These are phyloP conservation scores for Laterallus jamaicensis DNA, from an alignment of 2,113 vertebrate genomes.

Conservation along the genomic window DNA sequence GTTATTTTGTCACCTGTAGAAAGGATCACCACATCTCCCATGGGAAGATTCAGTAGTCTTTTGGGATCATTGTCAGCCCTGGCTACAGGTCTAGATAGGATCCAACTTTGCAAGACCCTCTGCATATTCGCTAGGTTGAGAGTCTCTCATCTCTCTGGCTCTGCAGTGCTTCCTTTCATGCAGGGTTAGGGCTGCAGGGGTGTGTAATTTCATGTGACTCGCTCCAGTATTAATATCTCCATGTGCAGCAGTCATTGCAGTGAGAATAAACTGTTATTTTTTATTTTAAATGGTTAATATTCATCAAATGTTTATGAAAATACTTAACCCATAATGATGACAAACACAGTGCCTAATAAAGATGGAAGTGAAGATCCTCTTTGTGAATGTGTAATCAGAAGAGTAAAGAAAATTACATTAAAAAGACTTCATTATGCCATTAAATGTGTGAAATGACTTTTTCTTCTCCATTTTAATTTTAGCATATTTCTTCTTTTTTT, in stretches of 20 bases:
- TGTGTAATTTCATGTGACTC: conserved; percentile 22
- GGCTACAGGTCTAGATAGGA: neutral
- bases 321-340: conserved; percentile 61
- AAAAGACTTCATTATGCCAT: conserved; percentile 69
- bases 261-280: conserved; percentile 66
- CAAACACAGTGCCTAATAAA: conserved; percentile 56
- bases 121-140: neutral
- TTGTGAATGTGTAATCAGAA: conserved; percentile 70
- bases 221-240: conserved; percentile 44
- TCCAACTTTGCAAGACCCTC: neutral
- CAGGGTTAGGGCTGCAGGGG: neutral
- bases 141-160: neutral
- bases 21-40: neutral
- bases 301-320: conserved; percentile 69
- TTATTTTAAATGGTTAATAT: conserved; percentile 75
- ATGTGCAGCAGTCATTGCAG: conserved; percentile 39
- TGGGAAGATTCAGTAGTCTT: neutral
- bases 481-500: conserved; percentile 42
- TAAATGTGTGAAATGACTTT: conserved; percentile 69
- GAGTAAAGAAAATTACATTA: conserved; percentile 72
- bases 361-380: conserved; percentile 69
- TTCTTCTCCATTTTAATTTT: conserved; percentile 68
- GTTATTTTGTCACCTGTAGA: neutral
- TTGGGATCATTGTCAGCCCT: neutral
- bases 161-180: neutral